Conservation (phyloP, 2,888 invertebrate species). For the Ptychoptera albimana region DNA sequence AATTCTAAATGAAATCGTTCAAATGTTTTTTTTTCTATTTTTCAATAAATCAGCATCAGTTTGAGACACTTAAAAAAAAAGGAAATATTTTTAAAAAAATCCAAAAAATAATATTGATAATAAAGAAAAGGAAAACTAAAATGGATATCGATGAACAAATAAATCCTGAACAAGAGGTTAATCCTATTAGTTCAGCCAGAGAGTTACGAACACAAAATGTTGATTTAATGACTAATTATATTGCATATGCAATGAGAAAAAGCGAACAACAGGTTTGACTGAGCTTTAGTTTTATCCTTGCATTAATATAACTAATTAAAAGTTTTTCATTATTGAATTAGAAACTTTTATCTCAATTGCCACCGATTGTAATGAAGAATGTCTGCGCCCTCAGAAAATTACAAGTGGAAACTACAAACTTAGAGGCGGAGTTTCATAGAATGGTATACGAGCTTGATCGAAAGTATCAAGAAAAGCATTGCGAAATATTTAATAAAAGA, state of each 20-base stretch:
- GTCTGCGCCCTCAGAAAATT: slow-evolving; percentile 73
- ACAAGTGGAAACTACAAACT: slow-evolving; percentile 66
- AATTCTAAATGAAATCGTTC: too few relatives aligned
- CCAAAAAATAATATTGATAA: too few relatives aligned
- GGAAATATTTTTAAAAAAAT: too few relatives aligned
- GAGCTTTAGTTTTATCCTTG: not conserved
- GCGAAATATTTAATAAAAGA: slow-evolving; percentile 51
- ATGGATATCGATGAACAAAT: too few relatives aligned
- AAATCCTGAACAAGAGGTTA: too few relatives aligned
- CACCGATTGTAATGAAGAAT: slow-evolving; percentile 54
- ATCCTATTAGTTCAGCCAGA: too few relatives aligned
- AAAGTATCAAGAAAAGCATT: slow-evolving; percentile 55
- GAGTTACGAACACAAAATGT: not conserved
- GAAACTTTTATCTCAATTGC: slow-evolving; percentile 34
- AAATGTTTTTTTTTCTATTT: too few relatives aligned
- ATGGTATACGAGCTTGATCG: slow-evolving; percentile 87
- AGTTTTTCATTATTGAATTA: slow-evolving; percentile 1
- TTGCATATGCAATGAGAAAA: slow-evolving; percentile 1
- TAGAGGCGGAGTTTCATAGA: slow-evolving; percentile 86
- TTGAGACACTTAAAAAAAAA: too few relatives aligned
- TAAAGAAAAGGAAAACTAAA: too few relatives aligned
- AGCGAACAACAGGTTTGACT: slow-evolving; percentile 1
- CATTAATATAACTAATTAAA: not conserved
- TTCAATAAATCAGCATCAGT: too few relatives aligned
- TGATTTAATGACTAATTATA: slow-evolving; percentile 1